Percentiles rank a stretch among this genome's conserved stretches.
phyloP scores from a whole-genome alignment of 2,113 vertebrate genomes.

The Laticauda laticaudata region DNA sequence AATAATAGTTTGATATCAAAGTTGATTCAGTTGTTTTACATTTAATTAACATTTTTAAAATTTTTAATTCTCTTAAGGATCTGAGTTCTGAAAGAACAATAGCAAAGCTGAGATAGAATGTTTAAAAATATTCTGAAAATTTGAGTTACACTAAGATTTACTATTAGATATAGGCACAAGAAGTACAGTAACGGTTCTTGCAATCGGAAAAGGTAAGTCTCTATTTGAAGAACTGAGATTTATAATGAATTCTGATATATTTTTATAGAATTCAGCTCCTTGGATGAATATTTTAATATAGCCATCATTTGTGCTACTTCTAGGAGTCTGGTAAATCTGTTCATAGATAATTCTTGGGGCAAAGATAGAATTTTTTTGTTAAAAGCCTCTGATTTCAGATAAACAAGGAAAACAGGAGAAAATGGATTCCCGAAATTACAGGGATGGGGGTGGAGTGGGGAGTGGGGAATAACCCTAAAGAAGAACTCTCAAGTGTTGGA shows the following conservation, averaged over 20 bases:
- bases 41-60: background rate
- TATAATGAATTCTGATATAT: conserved; percentile 2
- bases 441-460: background rate
- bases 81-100: background rate
- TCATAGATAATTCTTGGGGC: background rate
- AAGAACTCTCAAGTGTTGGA: background rate
- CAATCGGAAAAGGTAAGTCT: background rate
- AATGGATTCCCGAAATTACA: background rate
- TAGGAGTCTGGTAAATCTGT: background rate
- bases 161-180: background rate
- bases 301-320: background rate
- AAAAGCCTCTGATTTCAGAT: background rate
- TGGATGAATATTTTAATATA: background rate
- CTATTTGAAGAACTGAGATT: background rate
- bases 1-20: background rate
- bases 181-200: background rate
- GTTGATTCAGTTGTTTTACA: background rate
- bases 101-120: background rate
- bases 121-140: background rate
- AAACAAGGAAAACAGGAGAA: background rate
- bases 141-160: background rate
- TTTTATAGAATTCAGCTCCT: background rate
- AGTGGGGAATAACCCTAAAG: background rate
- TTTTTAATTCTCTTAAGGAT: background rate
- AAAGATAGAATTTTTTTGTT: background rate